Conservation (phyloP, 2,888 invertebrate species). For the Malacosoma neustria region DNA sequence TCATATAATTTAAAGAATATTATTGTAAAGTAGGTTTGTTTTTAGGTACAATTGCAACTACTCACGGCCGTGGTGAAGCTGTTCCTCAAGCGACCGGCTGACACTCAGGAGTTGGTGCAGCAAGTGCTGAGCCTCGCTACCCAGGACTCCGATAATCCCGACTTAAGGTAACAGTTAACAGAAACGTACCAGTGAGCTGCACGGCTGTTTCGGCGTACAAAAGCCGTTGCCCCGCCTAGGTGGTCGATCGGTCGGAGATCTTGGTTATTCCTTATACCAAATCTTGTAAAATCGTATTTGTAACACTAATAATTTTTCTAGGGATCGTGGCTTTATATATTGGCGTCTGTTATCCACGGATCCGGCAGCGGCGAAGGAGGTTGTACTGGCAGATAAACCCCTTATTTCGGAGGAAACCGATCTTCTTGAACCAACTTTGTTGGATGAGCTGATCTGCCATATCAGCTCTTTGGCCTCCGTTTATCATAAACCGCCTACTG, state of each 20-base stretch:
- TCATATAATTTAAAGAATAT: not conserved
- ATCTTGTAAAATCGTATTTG: no score
- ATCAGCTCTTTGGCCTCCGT: conserved; percentile 98
- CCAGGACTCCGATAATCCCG: conserved; percentile 97
- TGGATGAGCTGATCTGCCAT: conserved; percentile 99
- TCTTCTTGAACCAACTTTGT: conserved; percentile 94
- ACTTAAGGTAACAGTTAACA: conserved; percentile 81
- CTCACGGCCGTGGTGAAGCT: conserved; percentile 98
- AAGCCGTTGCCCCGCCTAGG: no score
- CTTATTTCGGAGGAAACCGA: conserved; percentile 99
- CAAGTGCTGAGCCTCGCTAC: conserved; percentile 93
- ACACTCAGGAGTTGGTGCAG: conserved; percentile 98
- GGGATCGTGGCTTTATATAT: conserved; percentile 99
- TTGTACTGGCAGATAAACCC: conserved; percentile 98
- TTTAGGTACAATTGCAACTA: conserved; percentile 91
- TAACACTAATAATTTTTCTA: no score
- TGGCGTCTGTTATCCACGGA: conserved; percentile 99
- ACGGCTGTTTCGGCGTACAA: no score
- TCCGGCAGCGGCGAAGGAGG: conserved; percentile 99
- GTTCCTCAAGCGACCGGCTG: conserved; percentile 97
- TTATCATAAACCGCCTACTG: conserved; percentile 98
- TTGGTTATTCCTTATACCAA: no score
- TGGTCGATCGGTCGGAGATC: no score
- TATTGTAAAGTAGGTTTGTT: conserved; percentile 24
- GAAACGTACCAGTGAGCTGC: no score